Base-by-base conservation (phyloP, 1,140 invertebrate genomes). In the Drosophila ananassae region DNA sequence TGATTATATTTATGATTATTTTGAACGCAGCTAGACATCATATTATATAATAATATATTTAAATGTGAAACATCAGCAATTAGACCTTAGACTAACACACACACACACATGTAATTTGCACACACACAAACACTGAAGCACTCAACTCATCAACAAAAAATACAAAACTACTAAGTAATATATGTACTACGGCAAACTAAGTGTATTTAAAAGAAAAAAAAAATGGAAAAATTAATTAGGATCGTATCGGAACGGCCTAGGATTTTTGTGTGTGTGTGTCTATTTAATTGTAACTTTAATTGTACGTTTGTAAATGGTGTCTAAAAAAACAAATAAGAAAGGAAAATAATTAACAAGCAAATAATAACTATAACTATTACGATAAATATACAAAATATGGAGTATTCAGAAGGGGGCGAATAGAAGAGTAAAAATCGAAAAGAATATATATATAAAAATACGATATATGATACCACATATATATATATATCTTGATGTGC, bases 251-350 rank as follows among this genome's bases (percentile, higher is more conserved):
- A 58, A 51, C 50, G 41, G 47, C 54, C 66, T 72, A 10, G 25
- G 25, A 28, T 28, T 37, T 37, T 48, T 60, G 66, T 75, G 77
- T 85, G 77, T 85, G 82, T 79, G 55, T 71, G 68, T 78, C 66
- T 67, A 66, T 79, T 58, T 75, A 75, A 82, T 64, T 83, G 75
- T 75, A 83, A 66, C 41, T 77, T 60, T 78, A 74, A 73, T 55
- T 67, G 69, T 75, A 73, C 72, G 71, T 74, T 67, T 67, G 67
- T 85, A 74, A 85, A 85, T 80, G 81, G 81, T 85, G 81, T 85
- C 81, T 85, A 37, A 37, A 37, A 37, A 37, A 28, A 5, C 25
- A 28, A 6, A 28, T 6, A 28, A 28, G 6, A 5, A 4, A 28
- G 25, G 7, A 28, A 28, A 28, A 28, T 0, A 28, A 28, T 73